These are phyloP conservation scores for Cyphomyrmex costatus DNA, from an alignment of 1,140 invertebrate species.

Conservation along the genomic window DNA sequence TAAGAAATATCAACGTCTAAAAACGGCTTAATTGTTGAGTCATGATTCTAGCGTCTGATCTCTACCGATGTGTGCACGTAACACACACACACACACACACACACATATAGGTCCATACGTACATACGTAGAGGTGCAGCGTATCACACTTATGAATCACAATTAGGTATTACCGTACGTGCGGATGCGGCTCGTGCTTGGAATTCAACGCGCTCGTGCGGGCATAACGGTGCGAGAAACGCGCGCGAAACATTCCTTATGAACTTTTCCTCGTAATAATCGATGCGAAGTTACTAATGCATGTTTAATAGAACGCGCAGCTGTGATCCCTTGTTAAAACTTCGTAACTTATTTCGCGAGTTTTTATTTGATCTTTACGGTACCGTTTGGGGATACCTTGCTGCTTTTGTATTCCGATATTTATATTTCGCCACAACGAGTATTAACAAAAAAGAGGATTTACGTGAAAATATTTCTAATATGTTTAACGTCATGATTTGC, in stretches of 20 bases:
- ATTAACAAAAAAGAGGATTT: slow-evolving; percentile 24
- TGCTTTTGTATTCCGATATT: slow-evolving; percentile 16
- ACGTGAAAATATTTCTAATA: slow-evolving; percentile 2
- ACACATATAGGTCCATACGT: background rate
- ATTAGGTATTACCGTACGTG: slow-evolving; percentile 62
- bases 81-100: too few species aligned
- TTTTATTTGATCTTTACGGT: slow-evolving; percentile 25
- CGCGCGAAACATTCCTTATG: slow-evolving; percentile 56
- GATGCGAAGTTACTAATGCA: slow-evolving; percentile 46
- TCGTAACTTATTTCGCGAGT: slow-evolving; percentile 30
- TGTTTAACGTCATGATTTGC: background rate
- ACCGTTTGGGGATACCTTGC: slow-evolving; percentile 7
- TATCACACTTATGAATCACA: slow-evolving; percentile 70
- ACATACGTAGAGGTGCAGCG: background rate
- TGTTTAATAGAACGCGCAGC: slow-evolving; percentile 41
- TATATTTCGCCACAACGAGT: background rate
- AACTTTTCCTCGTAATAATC: slow-evolving; percentile 69
- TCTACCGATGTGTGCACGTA: background rate
- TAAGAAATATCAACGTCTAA: slow-evolving; percentile 23
- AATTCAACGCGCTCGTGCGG: slow-evolving; percentile 58
- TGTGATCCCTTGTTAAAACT: slow-evolving; percentile 26
- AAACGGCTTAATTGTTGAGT: slow-evolving; percentile 53
- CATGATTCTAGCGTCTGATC: slow-evolving; percentile 44
- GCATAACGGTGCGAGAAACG: slow-evolving; percentile 63
- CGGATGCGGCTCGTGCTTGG: slow-evolving; percentile 46